Conservation (phyloP, 2,113 vertebrate genomes). For the Hippocampus guttulatus region DNA sequence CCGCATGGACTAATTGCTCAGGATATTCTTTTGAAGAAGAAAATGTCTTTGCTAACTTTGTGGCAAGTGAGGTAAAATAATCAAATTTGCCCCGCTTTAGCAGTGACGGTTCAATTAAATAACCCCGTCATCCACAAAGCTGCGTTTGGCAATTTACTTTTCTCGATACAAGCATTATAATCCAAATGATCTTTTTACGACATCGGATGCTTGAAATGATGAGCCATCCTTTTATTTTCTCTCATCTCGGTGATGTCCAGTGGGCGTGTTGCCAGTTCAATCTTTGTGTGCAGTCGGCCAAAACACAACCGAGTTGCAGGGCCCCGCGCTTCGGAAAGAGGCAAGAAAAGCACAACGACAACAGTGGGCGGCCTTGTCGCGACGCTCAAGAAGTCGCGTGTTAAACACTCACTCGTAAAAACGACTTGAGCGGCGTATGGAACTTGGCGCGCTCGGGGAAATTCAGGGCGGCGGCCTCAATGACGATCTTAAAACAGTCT, state of each 20-base stretch:
- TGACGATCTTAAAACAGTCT: constrained; percentile 48
- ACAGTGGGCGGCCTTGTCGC: constrained; percentile 7
- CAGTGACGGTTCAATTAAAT: not conserved
- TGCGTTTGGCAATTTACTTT: not conserved
- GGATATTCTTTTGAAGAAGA: no score
- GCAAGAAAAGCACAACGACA: constrained; percentile 13
- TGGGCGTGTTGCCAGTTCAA: constrained; percentile 45
- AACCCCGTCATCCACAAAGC: not conserved
- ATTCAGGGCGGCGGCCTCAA: constrained; percentile 33
- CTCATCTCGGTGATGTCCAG: constrained; percentile 38
- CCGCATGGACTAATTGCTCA: no score
- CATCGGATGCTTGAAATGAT: constrained; percentile 29
- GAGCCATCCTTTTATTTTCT: constrained; percentile 26
- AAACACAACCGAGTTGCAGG: constrained; percentile 44
- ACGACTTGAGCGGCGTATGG: constrained; percentile 4
- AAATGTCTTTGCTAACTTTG: not conserved
- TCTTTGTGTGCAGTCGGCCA: constrained; percentile 40
- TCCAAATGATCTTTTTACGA: constrained; percentile 25
- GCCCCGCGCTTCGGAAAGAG: not conserved
- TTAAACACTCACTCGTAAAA: constrained; percentile 26
- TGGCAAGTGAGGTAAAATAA: not conserved
- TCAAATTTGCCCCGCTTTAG: not conserved
- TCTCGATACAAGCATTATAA: constrained; percentile 27
- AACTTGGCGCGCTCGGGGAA: constrained; percentile 29
- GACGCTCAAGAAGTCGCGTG: constrained; percentile 9